Conservation (phyloP, 2,113 vertebrate genomes). For the Melanerpes formicivorus region DNA sequence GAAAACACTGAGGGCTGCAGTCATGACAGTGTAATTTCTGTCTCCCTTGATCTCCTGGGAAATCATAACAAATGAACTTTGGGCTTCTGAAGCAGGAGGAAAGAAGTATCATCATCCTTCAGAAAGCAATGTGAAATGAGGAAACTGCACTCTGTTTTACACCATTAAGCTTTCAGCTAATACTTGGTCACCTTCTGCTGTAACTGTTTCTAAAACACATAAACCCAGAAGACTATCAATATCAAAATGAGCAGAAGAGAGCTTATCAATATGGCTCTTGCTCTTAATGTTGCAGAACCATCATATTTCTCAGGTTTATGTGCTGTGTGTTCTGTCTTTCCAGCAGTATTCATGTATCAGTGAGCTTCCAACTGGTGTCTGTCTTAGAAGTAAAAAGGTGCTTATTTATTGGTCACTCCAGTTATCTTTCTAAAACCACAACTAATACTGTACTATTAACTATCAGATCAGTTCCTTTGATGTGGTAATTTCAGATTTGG, state of each 20-base stretch:
- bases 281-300: background rate
- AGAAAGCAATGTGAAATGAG: background rate
- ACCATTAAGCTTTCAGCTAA: background rate
- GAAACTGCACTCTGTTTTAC: background rate
- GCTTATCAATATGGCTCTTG: background rate
- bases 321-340: background rate
- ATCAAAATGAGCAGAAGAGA: background rate
- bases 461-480: background rate
- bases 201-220: too few species aligned
- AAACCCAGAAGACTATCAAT: background rate
- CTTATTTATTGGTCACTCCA: background rate
- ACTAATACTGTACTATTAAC: background rate
- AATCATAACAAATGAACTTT: slow-evolving; percentile 6
- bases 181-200: background rate
- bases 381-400: background rate
- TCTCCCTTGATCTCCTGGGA: slow-evolving; percentile 22
- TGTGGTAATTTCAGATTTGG: background rate
- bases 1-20: background rate
- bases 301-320: background rate
- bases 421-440: background rate
- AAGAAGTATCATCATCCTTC: background rate
- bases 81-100: background rate
- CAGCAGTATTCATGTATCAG: background rate
- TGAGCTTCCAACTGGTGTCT: background rate
- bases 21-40: background rate